Evolutionary conservation across 1,140 invertebrate genomes (phyloP).

Genomic region (Camponotus floridanus): DNA sequence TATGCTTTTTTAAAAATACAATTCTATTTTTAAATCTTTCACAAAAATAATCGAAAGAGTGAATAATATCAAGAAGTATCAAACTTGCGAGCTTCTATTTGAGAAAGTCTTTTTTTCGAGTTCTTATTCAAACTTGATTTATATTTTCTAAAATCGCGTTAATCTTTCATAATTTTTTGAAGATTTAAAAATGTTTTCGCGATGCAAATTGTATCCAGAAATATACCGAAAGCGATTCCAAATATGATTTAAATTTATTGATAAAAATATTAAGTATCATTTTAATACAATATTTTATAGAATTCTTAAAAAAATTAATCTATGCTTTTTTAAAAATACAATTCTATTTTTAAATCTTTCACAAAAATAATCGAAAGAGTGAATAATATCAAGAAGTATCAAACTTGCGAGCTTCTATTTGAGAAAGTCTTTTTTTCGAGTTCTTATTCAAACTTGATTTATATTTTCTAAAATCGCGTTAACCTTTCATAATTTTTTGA

Average conservation of each 20-base stretch:
- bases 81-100: too few species aligned
- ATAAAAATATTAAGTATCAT: not conserved
- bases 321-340: not conserved
- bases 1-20: not conserved
- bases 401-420: too few species aligned
- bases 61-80: too few species aligned
- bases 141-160: not conserved
- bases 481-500: too few species aligned
- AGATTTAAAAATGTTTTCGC: not conserved
- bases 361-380: not conserved
- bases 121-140: not conserved
- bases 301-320: not conserved
- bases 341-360: not conserved
- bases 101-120: slow-evolving; percentile 66
- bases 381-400: too few species aligned
- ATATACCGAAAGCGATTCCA: not conserved
- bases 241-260: not conserved
- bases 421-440: slow-evolving; percentile 66
- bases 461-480: not conserved
- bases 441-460: not conserved
- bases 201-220: not conserved
- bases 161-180: too few species aligned
- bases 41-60: not conserved
- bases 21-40: not conserved
- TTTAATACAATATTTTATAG: not conserved